Evolutionary conservation across 2,888 invertebrate genomes (phyloP).

Genomic region (Acleris sparsana): DNA sequence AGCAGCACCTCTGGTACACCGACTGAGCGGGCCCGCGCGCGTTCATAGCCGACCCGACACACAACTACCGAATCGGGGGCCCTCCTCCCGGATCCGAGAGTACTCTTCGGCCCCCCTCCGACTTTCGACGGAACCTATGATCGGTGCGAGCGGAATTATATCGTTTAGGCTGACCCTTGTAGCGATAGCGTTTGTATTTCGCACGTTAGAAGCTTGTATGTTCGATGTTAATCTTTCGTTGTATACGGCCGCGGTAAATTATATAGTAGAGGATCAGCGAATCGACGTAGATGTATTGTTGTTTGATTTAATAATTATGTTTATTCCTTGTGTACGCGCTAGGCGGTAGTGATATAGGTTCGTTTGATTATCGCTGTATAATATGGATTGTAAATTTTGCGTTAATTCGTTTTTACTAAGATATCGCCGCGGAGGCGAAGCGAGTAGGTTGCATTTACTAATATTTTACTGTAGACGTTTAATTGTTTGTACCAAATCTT

Average conservation of each 20-base stretch:
- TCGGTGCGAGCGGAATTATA: slow-evolving; percentile 59
- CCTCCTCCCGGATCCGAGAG: background rate
- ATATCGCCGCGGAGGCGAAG: slow-evolving; percentile 58
- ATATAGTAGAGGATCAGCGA: slow-evolving; percentile 18
- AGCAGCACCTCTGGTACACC: slow-evolving; percentile 91
- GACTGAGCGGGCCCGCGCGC: no score
- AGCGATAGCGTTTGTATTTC: slow-evolving; percentile 23
- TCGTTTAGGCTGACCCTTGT: background rate
- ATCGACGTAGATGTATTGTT: slow-evolving; percentile 26
- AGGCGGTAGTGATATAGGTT: slow-evolving; percentile 36
- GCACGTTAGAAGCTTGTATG: slow-evolving; percentile 42
- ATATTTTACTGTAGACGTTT: slow-evolving; percentile 76
- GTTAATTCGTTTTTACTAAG: slow-evolving; percentile 54
- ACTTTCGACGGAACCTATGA: slow-evolving; percentile 75
- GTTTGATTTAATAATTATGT: slow-evolving; percentile 36
- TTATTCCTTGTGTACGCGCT: slow-evolving; percentile 37
- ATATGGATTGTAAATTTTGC: slow-evolving; percentile 75
- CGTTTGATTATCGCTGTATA: slow-evolving; percentile 51
- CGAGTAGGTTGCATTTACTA: slow-evolving; percentile 82
- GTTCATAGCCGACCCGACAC: no score
- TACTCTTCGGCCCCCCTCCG: slow-evolving; percentile 57
- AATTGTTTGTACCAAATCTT: slow-evolving; percentile 79
- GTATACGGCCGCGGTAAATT: slow-evolving; percentile 15
- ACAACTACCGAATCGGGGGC: no score
- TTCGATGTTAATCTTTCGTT: slow-evolving; percentile 40